Conservation (phyloP, 2,888 invertebrate genomes). For the Heteromyza rotundicornis region DNA sequence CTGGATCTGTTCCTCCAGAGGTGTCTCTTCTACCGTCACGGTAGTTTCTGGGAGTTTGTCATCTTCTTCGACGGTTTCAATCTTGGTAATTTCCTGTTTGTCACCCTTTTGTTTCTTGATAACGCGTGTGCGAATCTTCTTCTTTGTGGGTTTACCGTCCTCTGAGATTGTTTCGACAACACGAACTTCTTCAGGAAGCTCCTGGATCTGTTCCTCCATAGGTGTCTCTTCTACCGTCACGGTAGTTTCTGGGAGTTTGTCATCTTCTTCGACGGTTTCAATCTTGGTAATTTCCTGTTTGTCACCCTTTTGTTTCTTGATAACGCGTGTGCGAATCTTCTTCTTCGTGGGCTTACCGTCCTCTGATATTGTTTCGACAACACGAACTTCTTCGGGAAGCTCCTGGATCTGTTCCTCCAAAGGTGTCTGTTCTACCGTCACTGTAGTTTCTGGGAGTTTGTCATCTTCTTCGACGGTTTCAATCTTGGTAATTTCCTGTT, state of each 20-base stretch:
- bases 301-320: slow-evolving; percentile 28
- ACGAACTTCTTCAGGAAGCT: slow-evolving; percentile 26
- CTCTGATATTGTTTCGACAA: slow-evolving; percentile 24
- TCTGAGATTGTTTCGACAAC: slow-evolving; percentile 27
- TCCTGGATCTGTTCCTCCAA: slow-evolving; percentile 13
- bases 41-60: slow-evolving; percentile 28
- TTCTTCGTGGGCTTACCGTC: slow-evolving; percentile 27
- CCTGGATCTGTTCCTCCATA: slow-evolving; percentile 8
- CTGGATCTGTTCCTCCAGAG: background rate
- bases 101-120: slow-evolving; percentile 30
- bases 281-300: slow-evolving; percentile 29
- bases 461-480: slow-evolving; percentile 3
- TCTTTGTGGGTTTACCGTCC: slow-evolving; percentile 27
- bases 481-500: slow-evolving; percentile 3
- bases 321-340: slow-evolving; percentile 27
- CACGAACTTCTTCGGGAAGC: slow-evolving; percentile 25
- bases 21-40: slow-evolving; percentile 27
- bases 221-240: slow-evolving; percentile 29
- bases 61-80: slow-evolving; percentile 32
- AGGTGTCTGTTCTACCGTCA: slow-evolving; percentile 2
- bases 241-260: slow-evolving; percentile 27
- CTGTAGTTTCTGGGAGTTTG: background rate
- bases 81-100: slow-evolving; percentile 30
- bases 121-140: slow-evolving; percentile 24
- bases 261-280: slow-evolving; percentile 30